A percentile compares a stretch with the other conserved stretches of the same genome.
Evolutionary conservation across 2,113 vertebrate genomes (phyloP).

Genomic region (Chunga burmeisteri): DNA sequence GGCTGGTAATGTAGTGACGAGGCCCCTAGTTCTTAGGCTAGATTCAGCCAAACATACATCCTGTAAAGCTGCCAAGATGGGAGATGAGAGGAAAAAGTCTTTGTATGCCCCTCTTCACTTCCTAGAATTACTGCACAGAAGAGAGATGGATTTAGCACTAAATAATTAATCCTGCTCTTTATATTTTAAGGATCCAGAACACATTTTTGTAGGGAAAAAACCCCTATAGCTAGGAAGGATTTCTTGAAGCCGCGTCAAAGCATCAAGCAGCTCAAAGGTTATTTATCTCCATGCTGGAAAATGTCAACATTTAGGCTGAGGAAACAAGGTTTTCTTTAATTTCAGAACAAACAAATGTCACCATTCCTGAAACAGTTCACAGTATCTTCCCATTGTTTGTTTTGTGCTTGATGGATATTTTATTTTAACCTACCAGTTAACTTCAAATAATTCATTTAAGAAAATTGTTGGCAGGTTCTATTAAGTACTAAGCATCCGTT

Average conservation of each 20-base stretch:
- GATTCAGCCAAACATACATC: neutral
- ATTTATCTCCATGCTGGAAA: neutral
- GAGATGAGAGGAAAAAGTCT: neutral
- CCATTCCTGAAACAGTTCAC: neutral
- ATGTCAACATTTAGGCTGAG: neutral
- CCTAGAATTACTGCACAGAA: neutral
- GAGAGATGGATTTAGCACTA: neutral
- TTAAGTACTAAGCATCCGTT: neutral
- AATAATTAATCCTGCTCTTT: slow-evolving; percentile 40
- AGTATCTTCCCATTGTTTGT: neutral
- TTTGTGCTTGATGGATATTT: neutral
- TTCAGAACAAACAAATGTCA: neutral
- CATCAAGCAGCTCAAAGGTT: neutral
- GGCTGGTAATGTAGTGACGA: neutral
- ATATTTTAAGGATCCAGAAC: slow-evolving; percentile 17
- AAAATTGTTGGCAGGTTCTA: neutral
- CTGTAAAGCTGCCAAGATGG: neutral
- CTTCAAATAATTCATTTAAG: neutral
- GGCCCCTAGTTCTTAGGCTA: neutral
- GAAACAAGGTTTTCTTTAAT: neutral
- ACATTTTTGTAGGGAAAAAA: neutral
- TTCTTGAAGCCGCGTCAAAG: neutral
- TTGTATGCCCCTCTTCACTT: neutral
- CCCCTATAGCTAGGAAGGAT: neutral
- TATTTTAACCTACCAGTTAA: neutral